These are phyloP conservation scores for Mellilla xanthometata DNA, from an alignment of 2,888 invertebrate genomes.

Conservation along the genomic window DNA sequence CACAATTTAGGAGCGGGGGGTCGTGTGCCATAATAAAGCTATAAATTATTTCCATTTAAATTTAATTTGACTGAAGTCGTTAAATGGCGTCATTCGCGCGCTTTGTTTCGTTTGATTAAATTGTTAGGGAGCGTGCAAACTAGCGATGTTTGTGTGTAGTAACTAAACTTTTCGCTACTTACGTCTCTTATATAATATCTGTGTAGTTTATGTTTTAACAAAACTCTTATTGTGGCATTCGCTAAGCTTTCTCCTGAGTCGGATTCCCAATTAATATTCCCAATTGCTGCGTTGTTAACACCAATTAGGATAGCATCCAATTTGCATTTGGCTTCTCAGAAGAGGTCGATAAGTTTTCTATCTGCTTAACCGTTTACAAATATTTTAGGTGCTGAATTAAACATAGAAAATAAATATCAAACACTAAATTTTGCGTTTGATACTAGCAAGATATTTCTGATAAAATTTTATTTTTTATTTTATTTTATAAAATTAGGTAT, in stretches of 20 bases:
- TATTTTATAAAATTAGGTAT: too few species aligned
- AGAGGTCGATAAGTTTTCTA: background rate
- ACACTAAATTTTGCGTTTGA: too few species aligned
- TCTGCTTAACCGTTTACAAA: too few species aligned
- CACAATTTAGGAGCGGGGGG: slow-evolving; percentile 68
- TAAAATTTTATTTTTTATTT: too few species aligned
- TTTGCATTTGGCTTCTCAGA: slow-evolving; percentile 11
- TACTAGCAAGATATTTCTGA: too few species aligned
- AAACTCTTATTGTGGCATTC: too few species aligned
- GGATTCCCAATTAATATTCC: background rate
- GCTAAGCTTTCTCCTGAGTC: too few species aligned
- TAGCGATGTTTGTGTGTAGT: slow-evolving; percentile 16
- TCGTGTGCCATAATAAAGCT: slow-evolving; percentile 74
- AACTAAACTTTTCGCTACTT: background rate
- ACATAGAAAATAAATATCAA: too few species aligned
- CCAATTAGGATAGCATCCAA: slow-evolving; percentile 15
- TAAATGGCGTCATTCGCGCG: slow-evolving; percentile 60
- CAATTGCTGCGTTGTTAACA: slow-evolving; percentile 6
- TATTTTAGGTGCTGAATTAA: too few species aligned
- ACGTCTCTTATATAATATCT: too few species aligned
- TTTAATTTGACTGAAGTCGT: slow-evolving; percentile 77
- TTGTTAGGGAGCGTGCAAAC: slow-evolving; percentile 51
- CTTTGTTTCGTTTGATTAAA: slow-evolving; percentile 72
- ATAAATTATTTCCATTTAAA: slow-evolving; percentile 80
- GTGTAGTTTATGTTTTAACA: too few species aligned